Percentiles rank a stretch among this genome's conserved stretches.
These are phyloP conservation scores for Tribolium madens DNA, from an alignment of 1,140 invertebrate genomes.

Conservation along the genomic window DNA sequence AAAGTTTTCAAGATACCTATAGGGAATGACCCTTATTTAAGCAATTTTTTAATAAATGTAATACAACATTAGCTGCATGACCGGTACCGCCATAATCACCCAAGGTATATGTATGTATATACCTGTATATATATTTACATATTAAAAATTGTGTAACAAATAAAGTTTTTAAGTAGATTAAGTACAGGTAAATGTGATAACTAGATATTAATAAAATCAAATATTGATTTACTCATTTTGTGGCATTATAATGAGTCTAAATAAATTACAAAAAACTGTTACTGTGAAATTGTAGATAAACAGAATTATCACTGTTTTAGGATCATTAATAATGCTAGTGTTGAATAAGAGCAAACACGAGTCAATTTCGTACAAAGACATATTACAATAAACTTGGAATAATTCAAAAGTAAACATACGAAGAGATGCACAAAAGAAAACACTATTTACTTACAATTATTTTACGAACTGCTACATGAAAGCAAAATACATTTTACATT, in stretches of 20 bases:
- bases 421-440: background rate
- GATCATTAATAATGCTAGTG: background rate
- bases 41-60: constrained; percentile 59
- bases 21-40: constrained; percentile 3
- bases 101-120: too few relatives aligned
- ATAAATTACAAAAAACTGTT: background rate
- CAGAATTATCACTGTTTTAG: background rate
- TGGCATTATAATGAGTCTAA: background rate
- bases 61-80: constrained; percentile 67
- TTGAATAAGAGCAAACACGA: too few relatives aligned
- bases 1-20: background rate
- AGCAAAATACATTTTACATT: background rate
- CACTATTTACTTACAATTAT: background rate
- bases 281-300: background rate
- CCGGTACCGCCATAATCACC: constrained; percentile 64
- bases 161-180: too few relatives aligned
- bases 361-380: background rate
- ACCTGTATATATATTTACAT: too few relatives aligned
- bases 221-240: too few relatives aligned
- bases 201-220: too few relatives aligned
- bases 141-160: too few relatives aligned
- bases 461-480: background rate
- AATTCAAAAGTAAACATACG: background rate
- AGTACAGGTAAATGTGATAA: too few relatives aligned
- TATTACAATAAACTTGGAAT: background rate